Evolutionary conservation across 1,140 invertebrate species (phyloP), one percentile per base, ranked within the genome.

Genomic region (Orius insidiosus): DNA sequence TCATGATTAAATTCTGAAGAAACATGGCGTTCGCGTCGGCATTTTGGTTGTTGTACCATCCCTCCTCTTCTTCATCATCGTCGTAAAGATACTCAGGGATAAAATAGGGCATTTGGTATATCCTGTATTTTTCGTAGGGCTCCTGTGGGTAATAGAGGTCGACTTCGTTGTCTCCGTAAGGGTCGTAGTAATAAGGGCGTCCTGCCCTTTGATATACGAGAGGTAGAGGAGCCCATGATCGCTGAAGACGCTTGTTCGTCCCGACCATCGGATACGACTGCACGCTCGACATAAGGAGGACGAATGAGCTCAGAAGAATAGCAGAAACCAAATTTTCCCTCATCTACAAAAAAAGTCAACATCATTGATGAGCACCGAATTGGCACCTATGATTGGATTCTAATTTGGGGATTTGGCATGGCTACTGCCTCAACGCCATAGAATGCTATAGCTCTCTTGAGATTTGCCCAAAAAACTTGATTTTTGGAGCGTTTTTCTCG

Each of bases 1-100:
- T 65, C 41, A 74, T 61, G 38, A 74, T 72, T 15, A 75, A 59
- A 54, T 74, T 74, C 47, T 74, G 68, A 19, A 75, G 59, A 57
- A 74, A 75, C 36, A 70, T 69, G 15, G 70, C 70, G 52, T 69
- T 74, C 31, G 69, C 69, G 54, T 72, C 69, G 19, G 59, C 59
- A 46, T 58, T 56, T 13, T 70, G 68, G 37, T 63, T 68, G 53
- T 73, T 70, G 51, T 68, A 74, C 69, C 71, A 44, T 67, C 65
- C 61, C 8, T 60, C 37, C 14, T 65, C 65, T 1, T 53, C 51
- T 32, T 56, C 47, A 7, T 56, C 54, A 10, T 53, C 53, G 42
- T 61, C 58, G 18, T 61, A 61, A 36, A 55, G 56, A 45, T 63
- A 60, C 32, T 39, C 48, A 0, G 56, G 52, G n/a, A 55, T 13